Conservation (phyloP, 30 jellyfish, hydroid and myxozoan species). For the Rhopilema esculentum region DNA sequence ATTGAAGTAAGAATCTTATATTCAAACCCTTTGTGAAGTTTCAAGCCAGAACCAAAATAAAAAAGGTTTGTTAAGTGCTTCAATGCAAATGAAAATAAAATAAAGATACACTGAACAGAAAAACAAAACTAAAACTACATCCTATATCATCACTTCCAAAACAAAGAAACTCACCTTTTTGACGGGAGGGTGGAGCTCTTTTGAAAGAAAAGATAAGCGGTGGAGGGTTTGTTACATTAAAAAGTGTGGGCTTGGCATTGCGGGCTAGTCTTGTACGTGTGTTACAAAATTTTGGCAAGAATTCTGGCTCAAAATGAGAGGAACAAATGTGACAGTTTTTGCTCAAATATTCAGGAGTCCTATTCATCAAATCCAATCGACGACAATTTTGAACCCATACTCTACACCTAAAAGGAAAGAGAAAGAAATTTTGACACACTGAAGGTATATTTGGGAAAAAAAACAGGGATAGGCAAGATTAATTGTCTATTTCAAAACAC, state of each 20-base stretch:
- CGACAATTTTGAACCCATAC: neutral
- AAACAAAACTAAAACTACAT: too few relatives aligned
- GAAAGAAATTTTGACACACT: neutral
- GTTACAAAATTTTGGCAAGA: neutral
- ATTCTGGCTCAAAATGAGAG: neutral
- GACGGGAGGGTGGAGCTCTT: neutral
- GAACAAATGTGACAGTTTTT: neutral
- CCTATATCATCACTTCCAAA: neutral
- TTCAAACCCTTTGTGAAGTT: too few relatives aligned
- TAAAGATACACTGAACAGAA: too few relatives aligned
- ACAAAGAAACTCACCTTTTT: neutral
- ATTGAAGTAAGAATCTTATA: too few relatives aligned
- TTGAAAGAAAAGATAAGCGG: neutral
- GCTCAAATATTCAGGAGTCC: neutral
- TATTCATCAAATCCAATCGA: neutral
- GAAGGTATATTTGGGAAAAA: too few relatives aligned
- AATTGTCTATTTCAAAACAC: too few relatives aligned
- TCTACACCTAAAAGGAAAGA: neutral
- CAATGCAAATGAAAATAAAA: too few relatives aligned
- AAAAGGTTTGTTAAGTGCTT: too few relatives aligned
- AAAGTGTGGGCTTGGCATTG: neutral
- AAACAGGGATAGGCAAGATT: too few relatives aligned
- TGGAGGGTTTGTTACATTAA: neutral
- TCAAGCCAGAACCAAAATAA: too few relatives aligned
- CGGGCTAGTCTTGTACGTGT: neutral